Conservation (phyloP, 1,140 invertebrate genomes). For the Bombus consobrinus region DNA sequence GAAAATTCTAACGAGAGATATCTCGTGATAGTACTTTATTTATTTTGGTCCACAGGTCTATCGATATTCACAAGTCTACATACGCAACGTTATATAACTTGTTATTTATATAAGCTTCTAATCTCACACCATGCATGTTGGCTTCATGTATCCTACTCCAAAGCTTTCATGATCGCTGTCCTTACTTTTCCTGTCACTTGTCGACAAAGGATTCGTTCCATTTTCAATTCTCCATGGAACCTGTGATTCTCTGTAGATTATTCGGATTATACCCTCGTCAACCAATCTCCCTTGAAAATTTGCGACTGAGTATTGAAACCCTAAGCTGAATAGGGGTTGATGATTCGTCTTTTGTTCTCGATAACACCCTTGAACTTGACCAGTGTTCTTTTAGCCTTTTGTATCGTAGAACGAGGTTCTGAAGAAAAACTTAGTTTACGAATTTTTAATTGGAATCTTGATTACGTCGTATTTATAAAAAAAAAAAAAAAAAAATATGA, state of each 20-base stretch:
- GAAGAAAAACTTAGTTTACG: neutral
- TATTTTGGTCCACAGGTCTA: neutral
- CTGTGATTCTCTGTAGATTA: neutral
- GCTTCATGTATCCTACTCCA: too few relatives aligned
- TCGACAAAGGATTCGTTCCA: conserved; percentile 6
- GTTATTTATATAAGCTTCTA: conserved; percentile 17
- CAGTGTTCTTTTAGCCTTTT: neutral
- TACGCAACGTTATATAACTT: neutral
- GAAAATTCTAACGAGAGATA: too few relatives aligned
- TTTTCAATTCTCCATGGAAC: neutral
- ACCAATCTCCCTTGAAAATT: neutral
- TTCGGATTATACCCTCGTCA: conserved; percentile 1
- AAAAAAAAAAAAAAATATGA: too few relatives aligned
- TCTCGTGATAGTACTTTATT: too few relatives aligned
- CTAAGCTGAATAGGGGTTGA: neutral
- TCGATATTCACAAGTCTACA: neutral
- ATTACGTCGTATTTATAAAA: neutral
- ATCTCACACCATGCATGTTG: neutral
- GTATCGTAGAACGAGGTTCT: neutral
- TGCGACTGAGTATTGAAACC: conserved; percentile 3
- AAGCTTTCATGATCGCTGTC: conserved; percentile 14
- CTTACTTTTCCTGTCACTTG: neutral
- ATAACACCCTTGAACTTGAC: conserved; percentile 6
- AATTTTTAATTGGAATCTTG: neutral
- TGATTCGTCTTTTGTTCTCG: neutral